A percentile compares a stretch with the other conserved stretches of the same genome.
phyloP scores from a whole-genome alignment of 2,797 vertebrate species.

The Typhlichthys subterraneus region DNA sequence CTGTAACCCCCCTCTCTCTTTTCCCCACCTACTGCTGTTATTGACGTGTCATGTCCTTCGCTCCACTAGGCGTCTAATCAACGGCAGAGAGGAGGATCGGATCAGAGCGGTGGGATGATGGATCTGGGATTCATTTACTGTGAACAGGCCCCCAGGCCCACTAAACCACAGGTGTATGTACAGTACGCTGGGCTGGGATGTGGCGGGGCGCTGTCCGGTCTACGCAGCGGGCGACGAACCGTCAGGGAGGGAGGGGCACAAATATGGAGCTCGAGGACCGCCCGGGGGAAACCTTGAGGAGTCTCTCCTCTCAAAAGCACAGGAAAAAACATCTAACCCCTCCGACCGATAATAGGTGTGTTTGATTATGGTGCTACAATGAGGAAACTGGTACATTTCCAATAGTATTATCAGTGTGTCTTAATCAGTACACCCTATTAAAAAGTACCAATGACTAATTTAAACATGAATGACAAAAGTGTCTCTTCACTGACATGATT shows the following conservation, averaged over 20 bases:
- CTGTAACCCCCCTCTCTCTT: neutral
- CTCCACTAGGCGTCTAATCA: slow-evolving; percentile 79
- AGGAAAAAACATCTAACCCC: no score
- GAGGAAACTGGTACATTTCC: no score
- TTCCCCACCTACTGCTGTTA: slow-evolving; percentile 46
- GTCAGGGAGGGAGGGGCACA: neutral
- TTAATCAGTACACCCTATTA: no score
- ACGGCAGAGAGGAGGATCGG: slow-evolving; percentile 66
- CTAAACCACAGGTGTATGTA: slow-evolving; percentile 63
- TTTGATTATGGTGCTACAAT: no score
- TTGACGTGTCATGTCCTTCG: slow-evolving; percentile 70
- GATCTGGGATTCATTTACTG: slow-evolving; percentile 80
- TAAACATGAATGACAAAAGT: no score
- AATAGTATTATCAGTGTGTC: no score
- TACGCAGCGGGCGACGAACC: slow-evolving; percentile 21
- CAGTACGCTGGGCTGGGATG: slow-evolving; percentile 59
- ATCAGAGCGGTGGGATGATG: slow-evolving; percentile 76
- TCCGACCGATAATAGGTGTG: no score
- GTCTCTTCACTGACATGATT: no score
- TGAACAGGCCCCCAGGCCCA: slow-evolving; percentile 60
- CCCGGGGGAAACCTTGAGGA: no score
- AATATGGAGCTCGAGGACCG: no score
- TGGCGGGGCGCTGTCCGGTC: slow-evolving; percentile 66
- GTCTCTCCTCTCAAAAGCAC: no score
- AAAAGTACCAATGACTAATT: no score